phyloP scores from a whole-genome alignment of 2,888 invertebrate genomes.

The Eupithecia abbreviata region DNA sequence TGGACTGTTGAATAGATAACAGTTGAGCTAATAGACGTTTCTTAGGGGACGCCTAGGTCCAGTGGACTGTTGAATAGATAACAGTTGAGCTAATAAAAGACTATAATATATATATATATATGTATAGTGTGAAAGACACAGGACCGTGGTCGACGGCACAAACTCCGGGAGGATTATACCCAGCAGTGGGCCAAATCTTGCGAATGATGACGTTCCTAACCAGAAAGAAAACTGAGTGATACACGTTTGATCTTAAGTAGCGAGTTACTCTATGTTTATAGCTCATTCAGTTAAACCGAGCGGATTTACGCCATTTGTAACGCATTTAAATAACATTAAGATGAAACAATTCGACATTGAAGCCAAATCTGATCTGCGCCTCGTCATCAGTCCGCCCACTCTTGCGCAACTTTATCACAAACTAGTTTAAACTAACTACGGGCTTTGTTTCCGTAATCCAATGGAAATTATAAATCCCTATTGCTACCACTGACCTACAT shows the following conservation, averaged over 20 bases:
- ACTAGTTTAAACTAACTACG: not conserved
- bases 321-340: not conserved
- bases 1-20: too few species aligned
- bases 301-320: not conserved
- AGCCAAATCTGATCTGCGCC: not conserved
- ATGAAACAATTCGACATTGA: slow-evolving; percentile 4
- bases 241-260: not conserved
- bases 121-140: too few species aligned
- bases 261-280: not conserved
- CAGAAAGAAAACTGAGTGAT: not conserved
- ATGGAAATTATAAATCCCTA: too few species aligned
- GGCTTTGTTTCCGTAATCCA: not conserved
- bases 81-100: too few species aligned
- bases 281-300: not conserved
- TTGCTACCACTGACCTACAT: too few species aligned
- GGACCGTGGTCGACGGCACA: too few species aligned
- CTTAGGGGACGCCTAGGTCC: not conserved
- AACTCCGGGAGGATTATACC: too few species aligned
- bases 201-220: too few species aligned
- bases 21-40: not conserved
- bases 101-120: too few species aligned
- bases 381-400: slow-evolving; percentile 10
- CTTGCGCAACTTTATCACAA: not conserved
- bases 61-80: too few species aligned
- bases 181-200: too few species aligned